These are phyloP conservation scores for Metridium senile DNA, from an alignment of 92 coral and sea anemone genomes.

Conservation along the genomic window DNA sequence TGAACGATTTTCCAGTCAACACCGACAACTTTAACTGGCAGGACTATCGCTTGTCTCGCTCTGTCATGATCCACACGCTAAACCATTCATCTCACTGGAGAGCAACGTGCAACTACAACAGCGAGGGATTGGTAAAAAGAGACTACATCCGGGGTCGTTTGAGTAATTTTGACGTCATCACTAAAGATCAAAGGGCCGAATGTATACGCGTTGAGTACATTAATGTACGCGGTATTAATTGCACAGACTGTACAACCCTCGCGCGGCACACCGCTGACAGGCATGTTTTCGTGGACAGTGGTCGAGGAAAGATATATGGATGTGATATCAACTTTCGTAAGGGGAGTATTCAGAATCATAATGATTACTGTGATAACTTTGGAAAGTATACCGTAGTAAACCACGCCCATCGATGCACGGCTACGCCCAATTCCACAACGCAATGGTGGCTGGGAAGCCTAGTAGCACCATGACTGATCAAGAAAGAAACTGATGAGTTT, in stretches of 20 bases:
- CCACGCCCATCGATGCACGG: background rate
- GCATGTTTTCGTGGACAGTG: background rate
- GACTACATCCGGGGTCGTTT: background rate
- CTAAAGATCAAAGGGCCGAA: too few species aligned
- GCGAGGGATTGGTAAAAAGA: background rate
- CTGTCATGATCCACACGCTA: conserved; percentile 18
- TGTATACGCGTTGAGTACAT: background rate
- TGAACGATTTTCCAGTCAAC: conserved; percentile 24
- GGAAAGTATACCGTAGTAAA: background rate
- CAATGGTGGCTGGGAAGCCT: background rate
- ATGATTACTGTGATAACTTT: background rate
- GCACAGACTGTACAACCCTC: too few species aligned
- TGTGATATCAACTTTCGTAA: background rate
- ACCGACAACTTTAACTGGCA: conserved; percentile 22
- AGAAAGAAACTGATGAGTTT: too few species aligned
- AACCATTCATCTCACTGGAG: conserved; percentile 33
- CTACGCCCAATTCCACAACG: background rate
- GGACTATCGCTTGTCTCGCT: conserved; percentile 30
- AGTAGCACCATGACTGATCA: too few species aligned
- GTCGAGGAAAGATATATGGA: background rate
- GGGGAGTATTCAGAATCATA: background rate
- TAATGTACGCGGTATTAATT: too few species aligned
- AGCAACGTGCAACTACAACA: background rate
- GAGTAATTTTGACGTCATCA: background rate
- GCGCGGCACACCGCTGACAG: background rate